These are phyloP conservation scores for Dryoscopus gambensis DNA, from an alignment of 2,113 vertebrate genomes.

Conservation along the genomic window DNA sequence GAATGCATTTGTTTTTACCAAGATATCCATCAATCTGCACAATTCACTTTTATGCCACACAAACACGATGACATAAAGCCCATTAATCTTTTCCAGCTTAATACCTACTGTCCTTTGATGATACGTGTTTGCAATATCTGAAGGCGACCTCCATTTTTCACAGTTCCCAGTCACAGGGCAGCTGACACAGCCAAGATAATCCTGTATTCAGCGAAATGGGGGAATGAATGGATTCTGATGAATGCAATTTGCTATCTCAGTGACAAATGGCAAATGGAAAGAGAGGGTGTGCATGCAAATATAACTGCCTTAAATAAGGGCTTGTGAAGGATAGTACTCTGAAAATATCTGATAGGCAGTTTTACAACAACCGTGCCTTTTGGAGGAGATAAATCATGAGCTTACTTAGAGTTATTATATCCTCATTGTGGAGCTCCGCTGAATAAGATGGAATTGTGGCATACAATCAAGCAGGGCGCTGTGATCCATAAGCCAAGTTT, in stretches of 20 bases:
- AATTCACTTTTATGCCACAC: constrained; percentile 65
- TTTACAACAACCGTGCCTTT: constrained; percentile 22
- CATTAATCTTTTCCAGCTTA: constrained; percentile 74
- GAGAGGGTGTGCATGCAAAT: constrained; percentile 66
- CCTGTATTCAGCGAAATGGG: constrained; percentile 66
- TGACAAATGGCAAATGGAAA: constrained; percentile 69
- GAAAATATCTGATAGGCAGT: constrained; percentile 51
- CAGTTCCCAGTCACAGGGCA: constrained; percentile 64
- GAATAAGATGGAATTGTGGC: background rate
- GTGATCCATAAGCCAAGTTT: background rate
- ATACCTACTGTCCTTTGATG: constrained; percentile 62
- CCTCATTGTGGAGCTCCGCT: constrained; percentile 5
- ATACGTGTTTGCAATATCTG: constrained; percentile 65
- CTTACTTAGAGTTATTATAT: constrained; percentile 43
- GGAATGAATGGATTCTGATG: constrained; percentile 72
- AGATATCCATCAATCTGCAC: constrained; percentile 70
- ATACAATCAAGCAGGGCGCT: constrained; percentile 7
- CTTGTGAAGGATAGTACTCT: constrained; percentile 41
- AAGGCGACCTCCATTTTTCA: constrained; percentile 71
- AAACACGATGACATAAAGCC: constrained; percentile 64
- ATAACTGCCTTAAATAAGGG: constrained; percentile 54
- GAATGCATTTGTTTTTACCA: constrained; percentile 73
- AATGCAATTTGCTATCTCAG: constrained; percentile 68
- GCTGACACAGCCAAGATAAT: constrained; percentile 75
- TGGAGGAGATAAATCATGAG: constrained; percentile 49